Evolutionary conservation across 2,797 vertebrate species (phyloP), one percentile per base, ranked within the genome.

Genomic region (Allobates femoralis): DNA sequence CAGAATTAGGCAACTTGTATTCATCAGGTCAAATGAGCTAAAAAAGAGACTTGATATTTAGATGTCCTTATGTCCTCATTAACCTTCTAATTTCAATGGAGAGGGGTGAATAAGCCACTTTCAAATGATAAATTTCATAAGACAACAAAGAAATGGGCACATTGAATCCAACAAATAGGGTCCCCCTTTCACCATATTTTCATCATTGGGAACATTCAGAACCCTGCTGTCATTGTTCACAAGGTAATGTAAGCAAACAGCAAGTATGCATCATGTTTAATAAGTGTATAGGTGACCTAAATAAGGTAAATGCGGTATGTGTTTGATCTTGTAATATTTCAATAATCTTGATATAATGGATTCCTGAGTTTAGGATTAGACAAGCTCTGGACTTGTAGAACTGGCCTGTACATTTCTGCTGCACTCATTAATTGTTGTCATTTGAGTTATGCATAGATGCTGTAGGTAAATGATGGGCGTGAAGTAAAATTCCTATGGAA

Each of bases 301-400:
- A 46, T 41, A n/a, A 69, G 19, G 32, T 67, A 21, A 15, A 23
- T 21, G 18, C 30, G 37, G 19, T 73, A 26, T 50, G 69, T 50
- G 41, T 23, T 50, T 0, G 37, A 23, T 50, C 12, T 41, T 14
- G n/a, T 41, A 23, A 74, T 74, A n/a, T 14, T 46, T 46, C 69
- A 16, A 23, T 26, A 14, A 46, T 74, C 41, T 23, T 26, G 4
- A 74, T 14, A 50, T 26, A 50, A n/a, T n/a, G 41, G 41, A 50
- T 74, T 74, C 69, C 41, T 37, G 67, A 41, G 21, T 46, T 46
- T 46, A 50, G 67, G 69, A 74, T 74, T 34, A n/a, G 37, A 41
- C 67, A 0, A 1, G 12, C 37, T 26, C 14, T 26, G 14, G 26
- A 74, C 69, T 11, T 50, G 69, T 50, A 74, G 14, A 74, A 74